Conservation (phyloP, 2,888 invertebrate species). For the Cylindroiulus punctatus region DNA sequence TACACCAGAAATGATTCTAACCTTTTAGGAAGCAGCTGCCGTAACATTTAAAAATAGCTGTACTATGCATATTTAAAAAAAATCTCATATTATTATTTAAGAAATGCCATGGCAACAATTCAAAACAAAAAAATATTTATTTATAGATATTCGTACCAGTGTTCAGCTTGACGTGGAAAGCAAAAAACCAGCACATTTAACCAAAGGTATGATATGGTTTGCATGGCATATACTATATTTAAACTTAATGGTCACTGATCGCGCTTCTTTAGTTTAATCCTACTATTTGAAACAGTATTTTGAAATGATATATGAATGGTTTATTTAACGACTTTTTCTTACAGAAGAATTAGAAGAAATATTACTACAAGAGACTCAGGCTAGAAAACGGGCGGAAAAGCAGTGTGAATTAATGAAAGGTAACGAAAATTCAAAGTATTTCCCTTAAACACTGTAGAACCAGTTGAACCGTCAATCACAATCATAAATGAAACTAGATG, state of each 20-base stretch:
- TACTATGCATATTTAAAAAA: not conserved
- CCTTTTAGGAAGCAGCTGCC: no score
- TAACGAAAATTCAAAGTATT: constrained; percentile 56
- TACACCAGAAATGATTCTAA: no score
- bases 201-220: not conserved
- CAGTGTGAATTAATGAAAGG: constrained; percentile 64
- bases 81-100: not conserved
- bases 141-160: not conserved
- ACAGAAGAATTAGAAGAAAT: constrained; percentile 64
- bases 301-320: no score
- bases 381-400: constrained; percentile 63
- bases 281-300: no score
- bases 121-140: not conserved
- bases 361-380: constrained; percentile 63
- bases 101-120: not conserved
- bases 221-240: not conserved
- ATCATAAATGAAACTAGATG: no score
- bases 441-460: no score
- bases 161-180: not conserved
- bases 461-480: no score
- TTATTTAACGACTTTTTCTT: no score
- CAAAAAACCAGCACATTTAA: not conserved
- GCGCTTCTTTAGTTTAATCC: no score
- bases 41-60: not conserved
- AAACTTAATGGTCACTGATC: no score